These are phyloP conservation scores for Metopia argyrocephala DNA, from an alignment of 2,888 invertebrate species.

Conservation along the genomic window DNA sequence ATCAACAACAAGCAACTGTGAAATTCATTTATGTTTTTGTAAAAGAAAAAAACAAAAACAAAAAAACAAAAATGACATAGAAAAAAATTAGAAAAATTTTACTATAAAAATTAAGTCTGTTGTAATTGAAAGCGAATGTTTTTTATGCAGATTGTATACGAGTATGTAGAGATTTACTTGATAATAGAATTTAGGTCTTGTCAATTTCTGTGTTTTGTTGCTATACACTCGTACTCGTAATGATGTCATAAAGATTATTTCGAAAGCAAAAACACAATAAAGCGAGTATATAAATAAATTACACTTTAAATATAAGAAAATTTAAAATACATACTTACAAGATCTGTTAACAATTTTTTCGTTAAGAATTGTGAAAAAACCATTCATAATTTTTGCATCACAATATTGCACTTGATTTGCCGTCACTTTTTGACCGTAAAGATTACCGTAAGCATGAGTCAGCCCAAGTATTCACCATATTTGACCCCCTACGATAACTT, in stretches of 20 bases:
- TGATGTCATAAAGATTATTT: slow-evolving; percentile 20
- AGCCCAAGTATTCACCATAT: no score
- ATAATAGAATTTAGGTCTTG: slow-evolving; percentile 39
- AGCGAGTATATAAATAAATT: not conserved
- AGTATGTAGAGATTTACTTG: not conserved
- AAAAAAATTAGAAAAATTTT: slow-evolving; percentile 3
- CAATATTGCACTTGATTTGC: no score
- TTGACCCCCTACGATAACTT: no score
- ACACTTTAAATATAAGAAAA: not conserved
- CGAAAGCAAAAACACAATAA: not conserved
- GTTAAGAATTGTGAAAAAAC: no score
- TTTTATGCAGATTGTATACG: not conserved
- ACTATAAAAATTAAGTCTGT: slow-evolving; percentile 59
- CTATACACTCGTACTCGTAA: no score
- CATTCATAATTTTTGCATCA: no score
- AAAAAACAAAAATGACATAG: not conserved
- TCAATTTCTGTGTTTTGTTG: slow-evolving; percentile 19
- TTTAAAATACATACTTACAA: no score
- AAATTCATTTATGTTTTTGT: no score
- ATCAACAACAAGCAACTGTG: no score
- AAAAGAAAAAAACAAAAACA: not conserved
- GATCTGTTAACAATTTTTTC: no score
- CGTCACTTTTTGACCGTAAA: no score
- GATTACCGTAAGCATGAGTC: no score
- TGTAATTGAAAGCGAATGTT: slow-evolving; percentile 59